phyloP scores from a whole-genome alignment of 2,888 invertebrate genomes.

The Julus scanicus region DNA sequence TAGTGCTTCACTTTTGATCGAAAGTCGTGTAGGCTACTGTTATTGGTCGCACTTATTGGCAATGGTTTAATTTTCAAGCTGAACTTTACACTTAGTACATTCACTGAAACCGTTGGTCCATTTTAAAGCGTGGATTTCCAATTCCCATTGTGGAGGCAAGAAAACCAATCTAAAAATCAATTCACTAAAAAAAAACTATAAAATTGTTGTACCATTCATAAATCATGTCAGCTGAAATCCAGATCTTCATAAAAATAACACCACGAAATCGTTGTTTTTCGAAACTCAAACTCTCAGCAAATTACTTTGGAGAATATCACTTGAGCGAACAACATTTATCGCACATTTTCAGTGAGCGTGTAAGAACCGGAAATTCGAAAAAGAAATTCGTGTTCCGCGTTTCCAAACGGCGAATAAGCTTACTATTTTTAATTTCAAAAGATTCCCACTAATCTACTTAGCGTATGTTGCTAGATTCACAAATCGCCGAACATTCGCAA shows the following conservation, averaged over 20 bases:
- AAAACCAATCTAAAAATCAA: neutral
- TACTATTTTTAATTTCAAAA: too few relatives aligned
- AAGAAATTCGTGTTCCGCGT: too few relatives aligned
- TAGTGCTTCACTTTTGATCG: neutral
- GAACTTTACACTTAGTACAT: neutral
- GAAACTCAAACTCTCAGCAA: neutral
- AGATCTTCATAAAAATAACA: neutral
- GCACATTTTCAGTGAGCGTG: neutral
- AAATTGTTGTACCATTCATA: neutral
- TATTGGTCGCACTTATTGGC: neutral
- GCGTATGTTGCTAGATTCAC: too few relatives aligned
- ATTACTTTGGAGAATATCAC: neutral
- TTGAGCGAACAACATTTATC: too few relatives aligned
- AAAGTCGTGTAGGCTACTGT: neutral
- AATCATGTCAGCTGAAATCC: neutral
- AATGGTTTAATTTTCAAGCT: neutral
- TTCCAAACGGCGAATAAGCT: too few relatives aligned
- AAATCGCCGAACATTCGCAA: too few relatives aligned
- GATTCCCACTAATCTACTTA: too few relatives aligned
- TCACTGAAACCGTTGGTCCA: neutral
- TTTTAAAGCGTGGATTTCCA: neutral
- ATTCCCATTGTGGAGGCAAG: neutral
- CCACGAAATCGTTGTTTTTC: neutral
- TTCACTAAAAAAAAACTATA: neutral
- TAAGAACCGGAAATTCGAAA: neutral